Conservation (phyloP, 2,113 vertebrate genomes). For the Megalops atlanticus region DNA sequence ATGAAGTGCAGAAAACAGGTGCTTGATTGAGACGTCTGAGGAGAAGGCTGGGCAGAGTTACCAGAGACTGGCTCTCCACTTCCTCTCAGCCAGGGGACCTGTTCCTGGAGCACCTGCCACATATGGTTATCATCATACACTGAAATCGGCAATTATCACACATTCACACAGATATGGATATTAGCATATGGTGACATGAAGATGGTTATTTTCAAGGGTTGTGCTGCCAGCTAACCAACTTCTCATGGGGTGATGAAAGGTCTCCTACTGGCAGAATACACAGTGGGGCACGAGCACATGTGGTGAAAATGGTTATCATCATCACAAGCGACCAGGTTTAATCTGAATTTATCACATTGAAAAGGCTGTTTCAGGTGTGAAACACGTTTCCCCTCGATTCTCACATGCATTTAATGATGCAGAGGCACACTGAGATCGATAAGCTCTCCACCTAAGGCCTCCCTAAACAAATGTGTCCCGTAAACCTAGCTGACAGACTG, state of each 20-base stretch:
- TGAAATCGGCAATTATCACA: not conserved
- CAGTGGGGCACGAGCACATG: not conserved
- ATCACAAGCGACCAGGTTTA: constrained; percentile 31
- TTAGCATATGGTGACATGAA: not conserved
- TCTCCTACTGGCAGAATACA: not conserved
- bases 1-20: not conserved
- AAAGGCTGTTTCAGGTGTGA: not conserved
- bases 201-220: not conserved
- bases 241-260: not conserved
- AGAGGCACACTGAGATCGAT: constrained; percentile 20
- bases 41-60: not conserved
- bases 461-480: constrained; percentile 27
- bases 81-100: not conserved
- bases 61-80: too few species aligned
- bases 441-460: not conserved
- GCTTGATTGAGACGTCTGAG: not conserved
- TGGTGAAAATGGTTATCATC: constrained; percentile 1
- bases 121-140: not conserved
- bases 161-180: not conserved
- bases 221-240: not conserved
- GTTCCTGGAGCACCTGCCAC: not conserved
- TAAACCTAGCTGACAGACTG: constrained; percentile 40
- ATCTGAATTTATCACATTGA: constrained; percentile 29
- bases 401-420: constrained; percentile 9
- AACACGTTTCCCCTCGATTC: constrained; percentile 24